Evolutionary conservation across 2,888 invertebrate species (phyloP), one percentile per base, ranked within the genome.

Genomic region (Gandaritis pyraliata): DNA sequence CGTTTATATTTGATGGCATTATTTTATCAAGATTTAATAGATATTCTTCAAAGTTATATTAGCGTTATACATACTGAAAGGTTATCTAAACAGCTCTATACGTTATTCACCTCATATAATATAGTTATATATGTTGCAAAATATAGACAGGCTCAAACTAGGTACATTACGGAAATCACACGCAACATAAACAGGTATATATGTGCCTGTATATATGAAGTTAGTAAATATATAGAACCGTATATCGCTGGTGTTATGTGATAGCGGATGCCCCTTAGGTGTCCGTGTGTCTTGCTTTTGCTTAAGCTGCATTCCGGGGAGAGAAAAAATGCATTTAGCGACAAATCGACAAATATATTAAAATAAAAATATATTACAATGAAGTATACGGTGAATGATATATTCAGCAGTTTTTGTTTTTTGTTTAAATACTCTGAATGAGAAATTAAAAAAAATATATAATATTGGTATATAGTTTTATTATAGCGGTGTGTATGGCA

Each of bases 261-360:
- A 71, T 73, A 73, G 78, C 73, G 67, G 78, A 75, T 77, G 77
- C 74, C 75, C 74, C 70, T 76, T 65, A 63, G 78, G 70, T 74
- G 81, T 85, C 84, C 84, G 83, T 79, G 80, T 76, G 75, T 78
- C 83, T 79, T 71, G 85, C 72, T 90, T 92, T 79, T 71, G 85
- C 72, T 90, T 92, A 92, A 87, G 91, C 91, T 92, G 91, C 91
- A 90, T 90, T 90, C 91, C 91, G 69, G 78, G 73, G 76, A 73
- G 68, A 73, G 66, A 73, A 75, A 78, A 78, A 69, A 58, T 72
- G 75, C 72, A 67, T 76, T 77, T 74, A 77, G 67, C 72, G 60
- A 64, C 38, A 59, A 52, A 45, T 45, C 13, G 8, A 48, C 23
- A 57, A 57, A 36, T 33, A 48, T 10, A 48, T 18, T 18, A 13